These are phyloP conservation scores for Rostratula benghalensis DNA, from an alignment of 2,113 vertebrate species.

Conservation along the genomic window DNA sequence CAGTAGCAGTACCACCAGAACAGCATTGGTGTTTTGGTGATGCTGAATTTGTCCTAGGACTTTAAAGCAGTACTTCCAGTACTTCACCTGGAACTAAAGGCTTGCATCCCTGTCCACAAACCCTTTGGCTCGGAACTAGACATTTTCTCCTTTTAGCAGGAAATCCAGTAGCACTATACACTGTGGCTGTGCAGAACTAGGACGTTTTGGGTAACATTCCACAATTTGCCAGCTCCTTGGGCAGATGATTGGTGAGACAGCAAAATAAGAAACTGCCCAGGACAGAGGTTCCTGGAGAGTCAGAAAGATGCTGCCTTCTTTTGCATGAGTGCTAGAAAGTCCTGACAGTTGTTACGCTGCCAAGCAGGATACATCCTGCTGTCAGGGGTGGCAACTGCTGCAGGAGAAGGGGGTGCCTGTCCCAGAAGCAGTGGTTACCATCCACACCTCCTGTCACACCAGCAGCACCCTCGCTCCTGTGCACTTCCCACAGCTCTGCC, in stretches of 20 bases:
- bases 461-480: background rate
- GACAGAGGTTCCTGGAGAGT: background rate
- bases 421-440: background rate
- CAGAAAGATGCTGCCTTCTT: background rate
- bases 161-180: background rate
- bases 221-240: background rate
- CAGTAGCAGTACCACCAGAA: background rate
- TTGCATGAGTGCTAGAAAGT: background rate
- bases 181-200: background rate
- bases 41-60: background rate
- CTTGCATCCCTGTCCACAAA: background rate
- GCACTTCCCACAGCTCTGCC: background rate
- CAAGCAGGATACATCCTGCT: background rate
- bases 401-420: background rate
- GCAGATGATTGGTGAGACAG: background rate
- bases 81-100: background rate
- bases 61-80: background rate
- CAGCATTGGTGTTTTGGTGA: background rate
- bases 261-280: background rate
- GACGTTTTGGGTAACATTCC: background rate
- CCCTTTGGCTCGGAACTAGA: background rate
- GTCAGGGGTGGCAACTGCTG: background rate
- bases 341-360: background rate
- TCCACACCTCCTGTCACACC: background rate
- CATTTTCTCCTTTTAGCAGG: background rate